Percentiles rank a stretch among this genome's conserved stretches.
Evolutionary conservation across 1,140 invertebrate species (phyloP).

Genomic region (Laupala kohalensis): DNA sequence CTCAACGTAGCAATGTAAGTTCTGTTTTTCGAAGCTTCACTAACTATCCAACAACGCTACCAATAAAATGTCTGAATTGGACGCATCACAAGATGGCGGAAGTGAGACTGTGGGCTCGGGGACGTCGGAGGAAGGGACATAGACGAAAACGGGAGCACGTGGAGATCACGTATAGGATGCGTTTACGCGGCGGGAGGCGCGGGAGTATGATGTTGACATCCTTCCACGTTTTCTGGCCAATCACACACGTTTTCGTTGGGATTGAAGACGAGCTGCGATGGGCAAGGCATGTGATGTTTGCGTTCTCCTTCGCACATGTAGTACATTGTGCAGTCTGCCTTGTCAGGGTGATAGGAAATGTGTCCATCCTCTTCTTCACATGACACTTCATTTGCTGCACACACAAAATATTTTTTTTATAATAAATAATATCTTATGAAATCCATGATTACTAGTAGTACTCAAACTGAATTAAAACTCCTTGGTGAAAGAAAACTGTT

Average conservation of each 20-base stretch:
- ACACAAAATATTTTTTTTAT: too few species aligned
- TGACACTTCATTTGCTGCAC: slow-evolving; percentile 67
- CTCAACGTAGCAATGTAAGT: too few species aligned
- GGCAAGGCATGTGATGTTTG: slow-evolving; percentile 96
- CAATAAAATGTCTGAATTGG: too few species aligned
- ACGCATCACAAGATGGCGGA: background rate
- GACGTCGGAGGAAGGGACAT: background rate
- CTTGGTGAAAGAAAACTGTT: too few species aligned
- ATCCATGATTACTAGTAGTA: too few species aligned
- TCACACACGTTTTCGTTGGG: slow-evolving; percentile 87
- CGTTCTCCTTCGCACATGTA: slow-evolving; percentile 92
- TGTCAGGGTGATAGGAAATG: slow-evolving; percentile 83
- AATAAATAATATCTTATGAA: too few species aligned
- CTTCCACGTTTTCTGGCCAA: slow-evolving; percentile 90
- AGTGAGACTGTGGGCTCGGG: background rate
- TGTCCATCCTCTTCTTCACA: slow-evolving; percentile 89
- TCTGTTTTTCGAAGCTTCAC: too few species aligned
- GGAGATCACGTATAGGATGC: background rate
- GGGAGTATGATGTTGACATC: slow-evolving; percentile 67
- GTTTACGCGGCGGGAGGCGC: slow-evolving; percentile 43
- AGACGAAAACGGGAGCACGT: too few species aligned
- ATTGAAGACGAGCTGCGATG: slow-evolving; percentile 87
- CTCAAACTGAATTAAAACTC: too few species aligned
- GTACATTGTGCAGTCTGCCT: slow-evolving; percentile 82
- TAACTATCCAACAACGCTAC: too few species aligned